phyloP scores from a whole-genome alignment of 1,140 invertebrate genomes.

The Calephelis virginiensis region DNA sequence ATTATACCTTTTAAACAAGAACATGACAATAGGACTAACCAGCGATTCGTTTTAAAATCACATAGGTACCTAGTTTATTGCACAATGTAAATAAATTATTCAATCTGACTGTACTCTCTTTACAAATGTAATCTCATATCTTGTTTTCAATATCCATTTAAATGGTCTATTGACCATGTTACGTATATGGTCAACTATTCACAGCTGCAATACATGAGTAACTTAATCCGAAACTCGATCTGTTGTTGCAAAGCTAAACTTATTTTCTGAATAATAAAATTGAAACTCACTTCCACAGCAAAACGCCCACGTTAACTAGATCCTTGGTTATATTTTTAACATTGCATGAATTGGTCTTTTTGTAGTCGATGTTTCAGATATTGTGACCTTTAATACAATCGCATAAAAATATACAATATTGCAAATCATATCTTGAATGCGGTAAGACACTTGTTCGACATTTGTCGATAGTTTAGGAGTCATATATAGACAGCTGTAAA shows the following conservation, averaged over 20 bases:
- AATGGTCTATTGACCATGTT: slow-evolving; percentile 32
- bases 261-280: slow-evolving; percentile 16
- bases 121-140: slow-evolving; percentile 25
- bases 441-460: too few relatives aligned
- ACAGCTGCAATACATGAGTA: slow-evolving; percentile 32
- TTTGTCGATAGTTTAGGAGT: too few relatives aligned
- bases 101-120: slow-evolving; percentile 4
- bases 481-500: too few relatives aligned
- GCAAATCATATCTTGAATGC: too few relatives aligned
- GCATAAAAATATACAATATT: too few relatives aligned
- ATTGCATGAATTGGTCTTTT: slow-evolving; percentile 35
- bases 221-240: slow-evolving; percentile 31
- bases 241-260: slow-evolving; percentile 12
- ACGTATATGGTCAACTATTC: slow-evolving; percentile 29
- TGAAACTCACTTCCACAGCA: neutral
- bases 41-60: too few relatives aligned
- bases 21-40: too few relatives aligned
- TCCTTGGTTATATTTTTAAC: slow-evolving; percentile 39
- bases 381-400: neutral
- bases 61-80: too few relatives aligned
- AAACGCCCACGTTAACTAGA: slow-evolving; percentile 32
- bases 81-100: slow-evolving; percentile 9
- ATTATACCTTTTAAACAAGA: too few relatives aligned
- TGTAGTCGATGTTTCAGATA: slow-evolving; percentile 21
- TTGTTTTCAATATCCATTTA: slow-evolving; percentile 29